A percentile compares a stretch with the other conserved stretches of the same genome.
These are phyloP conservation scores for Litoditis marina DNA, from an alignment of 2,888 invertebrate species.

Conservation along the genomic window DNA sequence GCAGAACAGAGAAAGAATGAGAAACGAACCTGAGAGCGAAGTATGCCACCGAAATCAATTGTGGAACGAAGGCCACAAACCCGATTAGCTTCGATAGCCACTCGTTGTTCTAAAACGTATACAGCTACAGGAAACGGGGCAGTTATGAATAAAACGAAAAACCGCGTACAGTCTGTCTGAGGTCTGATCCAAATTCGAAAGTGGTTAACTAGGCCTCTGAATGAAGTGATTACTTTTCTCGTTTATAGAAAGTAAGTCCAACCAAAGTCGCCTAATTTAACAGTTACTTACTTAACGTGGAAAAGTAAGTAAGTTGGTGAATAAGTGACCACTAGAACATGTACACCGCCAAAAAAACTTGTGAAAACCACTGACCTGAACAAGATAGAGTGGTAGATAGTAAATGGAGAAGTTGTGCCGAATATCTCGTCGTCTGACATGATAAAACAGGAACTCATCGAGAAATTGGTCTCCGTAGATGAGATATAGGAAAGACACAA, in stretches of 20 bases:
- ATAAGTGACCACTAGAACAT: too few relatives aligned
- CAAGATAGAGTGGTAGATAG: constrained; percentile 85
- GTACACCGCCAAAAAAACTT: too few relatives aligned
- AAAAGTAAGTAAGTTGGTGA: constrained; percentile 70
- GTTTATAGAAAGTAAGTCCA: too few relatives aligned
- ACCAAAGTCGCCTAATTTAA: too few relatives aligned
- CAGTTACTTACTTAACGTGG: too few relatives aligned
- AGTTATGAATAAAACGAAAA: too few relatives aligned
- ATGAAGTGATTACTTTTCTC: too few relatives aligned
- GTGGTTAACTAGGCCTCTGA: too few relatives aligned
- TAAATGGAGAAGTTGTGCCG: constrained; percentile 93
- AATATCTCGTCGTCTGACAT: constrained; percentile 66
- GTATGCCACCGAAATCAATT: constrained; percentile 31
- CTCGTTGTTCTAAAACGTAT: constrained; percentile 67
- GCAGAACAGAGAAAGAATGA: constrained; percentile 35
- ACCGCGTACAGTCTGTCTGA: too few relatives aligned
- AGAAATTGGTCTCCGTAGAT: constrained; percentile 84
- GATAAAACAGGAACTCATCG: constrained; percentile 87
- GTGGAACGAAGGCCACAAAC: constrained; percentile 56
- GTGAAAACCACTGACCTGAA: constrained; percentile 2
- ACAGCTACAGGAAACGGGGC: constrained; percentile 69
- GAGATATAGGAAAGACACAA: constrained; percentile 44
- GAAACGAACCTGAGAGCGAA: constrained; percentile 48
- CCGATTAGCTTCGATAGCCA: constrained; percentile 38
- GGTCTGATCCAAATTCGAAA: too few relatives aligned